phyloP scores from a whole-genome alignment of 2,113 vertebrate species.

The Trogon melanurus region DNA sequence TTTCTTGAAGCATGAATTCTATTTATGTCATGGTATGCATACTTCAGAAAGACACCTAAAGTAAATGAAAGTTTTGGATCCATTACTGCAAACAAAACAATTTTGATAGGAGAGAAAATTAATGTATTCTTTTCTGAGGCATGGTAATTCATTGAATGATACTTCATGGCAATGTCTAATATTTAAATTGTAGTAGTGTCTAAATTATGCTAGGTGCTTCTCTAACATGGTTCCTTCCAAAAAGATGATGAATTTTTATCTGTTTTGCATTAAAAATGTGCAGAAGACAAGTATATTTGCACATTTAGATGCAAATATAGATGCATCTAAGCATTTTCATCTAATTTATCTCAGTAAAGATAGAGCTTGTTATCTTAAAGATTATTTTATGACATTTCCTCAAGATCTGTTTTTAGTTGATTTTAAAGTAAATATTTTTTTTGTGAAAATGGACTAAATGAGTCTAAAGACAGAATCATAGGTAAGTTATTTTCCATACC shows the following conservation, averaged over 20 bases:
- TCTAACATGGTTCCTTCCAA: not conserved
- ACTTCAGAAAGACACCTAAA: not conserved
- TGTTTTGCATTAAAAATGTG: not conserved
- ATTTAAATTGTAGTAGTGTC: not conserved
- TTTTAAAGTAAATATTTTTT: slow-evolving; percentile 18
- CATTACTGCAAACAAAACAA: not conserved
- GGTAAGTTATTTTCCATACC: not conserved
- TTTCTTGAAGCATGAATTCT: not conserved
- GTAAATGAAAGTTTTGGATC: not conserved
- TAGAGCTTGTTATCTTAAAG: not conserved
- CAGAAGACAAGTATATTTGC: not conserved
- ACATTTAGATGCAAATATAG: not conserved
- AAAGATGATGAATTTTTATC: not conserved
- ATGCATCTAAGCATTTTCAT: not conserved
- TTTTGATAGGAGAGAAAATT: not conserved
- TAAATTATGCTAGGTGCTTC: not conserved
- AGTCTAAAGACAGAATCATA: not conserved
- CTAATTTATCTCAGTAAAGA: not conserved
- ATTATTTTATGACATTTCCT: not conserved
- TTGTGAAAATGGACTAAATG: not conserved
- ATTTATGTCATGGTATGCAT: not conserved
- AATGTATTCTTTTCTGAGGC: not conserved
- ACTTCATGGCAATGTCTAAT: not conserved
- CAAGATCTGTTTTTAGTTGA: not conserved
- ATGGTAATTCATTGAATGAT: not conserved